Evolutionary conservation across 2,797 vertebrate species (phyloP).

Genomic region (Microctenopoma steveboyesi): DNA sequence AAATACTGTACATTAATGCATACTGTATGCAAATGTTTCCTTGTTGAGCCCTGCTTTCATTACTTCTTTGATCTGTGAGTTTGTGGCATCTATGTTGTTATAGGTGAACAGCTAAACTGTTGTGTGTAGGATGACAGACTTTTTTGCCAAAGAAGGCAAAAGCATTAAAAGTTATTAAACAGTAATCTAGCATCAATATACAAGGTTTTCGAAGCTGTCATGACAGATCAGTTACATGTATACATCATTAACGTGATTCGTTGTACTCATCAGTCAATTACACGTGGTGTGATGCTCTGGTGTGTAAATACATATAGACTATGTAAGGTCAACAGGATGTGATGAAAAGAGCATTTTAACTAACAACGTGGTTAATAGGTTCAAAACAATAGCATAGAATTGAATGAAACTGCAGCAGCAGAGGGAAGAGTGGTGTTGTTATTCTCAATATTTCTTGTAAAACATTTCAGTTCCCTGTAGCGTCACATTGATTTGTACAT

Average conservation of each 20-base stretch:
- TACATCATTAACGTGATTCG: slow-evolving; percentile 24
- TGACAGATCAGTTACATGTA: slow-evolving; percentile 9
- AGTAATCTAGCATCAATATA: slow-evolving; percentile 40
- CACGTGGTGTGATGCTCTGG: slow-evolving; percentile 19
- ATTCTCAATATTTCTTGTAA: slow-evolving; percentile 24
- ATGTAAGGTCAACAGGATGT: slow-evolving; percentile 1
- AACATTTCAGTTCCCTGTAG: slow-evolving; percentile 60
- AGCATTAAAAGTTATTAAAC: slow-evolving; percentile 12
- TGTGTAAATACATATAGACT: slow-evolving; percentile 37
- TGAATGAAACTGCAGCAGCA: slow-evolving; percentile 33
- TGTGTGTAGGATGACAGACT: slow-evolving; percentile 8
- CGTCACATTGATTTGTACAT: slow-evolving; percentile 58
- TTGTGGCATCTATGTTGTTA: slow-evolving; percentile 9
- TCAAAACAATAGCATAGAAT: slow-evolving; percentile 26
- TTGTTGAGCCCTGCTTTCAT: slow-evolving; percentile 22
- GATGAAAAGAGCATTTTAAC: slow-evolving; percentile 5
- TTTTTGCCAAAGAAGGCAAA: slow-evolving; percentile 21
- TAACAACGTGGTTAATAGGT: slow-evolving; percentile 15
- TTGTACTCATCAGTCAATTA: slow-evolving; percentile 13
- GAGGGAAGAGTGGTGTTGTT: slow-evolving; percentile 9
- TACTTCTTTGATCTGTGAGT: slow-evolving; percentile 22
- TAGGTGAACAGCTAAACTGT: slow-evolving; percentile 9
- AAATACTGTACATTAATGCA: slow-evolving; percentile 7
- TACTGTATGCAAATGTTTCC: slow-evolving; percentile 5
- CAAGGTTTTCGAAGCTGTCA: background rate